These are phyloP conservation scores for Eristalis pertinax DNA, from an alignment of 2,888 invertebrate species.

Conservation along the genomic window DNA sequence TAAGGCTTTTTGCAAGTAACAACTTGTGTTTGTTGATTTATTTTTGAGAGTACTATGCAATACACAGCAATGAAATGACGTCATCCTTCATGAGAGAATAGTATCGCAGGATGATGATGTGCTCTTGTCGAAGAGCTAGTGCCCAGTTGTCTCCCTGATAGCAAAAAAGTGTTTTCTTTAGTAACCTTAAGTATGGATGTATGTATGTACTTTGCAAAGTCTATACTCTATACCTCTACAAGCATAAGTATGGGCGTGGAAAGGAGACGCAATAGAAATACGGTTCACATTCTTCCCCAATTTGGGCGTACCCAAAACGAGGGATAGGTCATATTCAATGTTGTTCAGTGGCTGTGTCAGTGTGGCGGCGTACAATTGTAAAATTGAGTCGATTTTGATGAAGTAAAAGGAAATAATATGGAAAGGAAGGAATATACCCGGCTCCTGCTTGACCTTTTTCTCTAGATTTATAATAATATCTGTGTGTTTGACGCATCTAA, in stretches of 20 bases:
- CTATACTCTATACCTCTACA: neutral
- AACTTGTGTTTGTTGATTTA: no score
- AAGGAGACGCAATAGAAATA: neutral
- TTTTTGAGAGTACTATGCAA: no score
- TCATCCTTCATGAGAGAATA: no score
- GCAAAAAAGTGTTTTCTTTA: neutral
- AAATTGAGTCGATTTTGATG: neutral
- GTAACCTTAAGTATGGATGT: neutral
- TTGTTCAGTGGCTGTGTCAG: neutral
- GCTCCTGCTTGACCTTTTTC: no score
- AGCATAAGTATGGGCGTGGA: neutral
- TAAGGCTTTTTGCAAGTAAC: no score
- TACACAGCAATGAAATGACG: no score
- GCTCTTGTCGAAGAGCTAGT: neutral
- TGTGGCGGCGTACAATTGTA: neutral
- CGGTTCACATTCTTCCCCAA: neutral
- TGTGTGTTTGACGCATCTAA: no score
- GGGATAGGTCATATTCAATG: neutral
- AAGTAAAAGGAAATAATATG: no score
- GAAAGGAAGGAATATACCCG: no score
- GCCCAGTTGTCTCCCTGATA: no score
- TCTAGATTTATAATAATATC: no score
- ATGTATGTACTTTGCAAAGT: neutral
- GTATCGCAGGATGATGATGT: neutral
- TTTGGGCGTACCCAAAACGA: neutral